Evolutionary conservation across 2,888 invertebrate species (phyloP).

Genomic region (Osedax frankpressi): DNA sequence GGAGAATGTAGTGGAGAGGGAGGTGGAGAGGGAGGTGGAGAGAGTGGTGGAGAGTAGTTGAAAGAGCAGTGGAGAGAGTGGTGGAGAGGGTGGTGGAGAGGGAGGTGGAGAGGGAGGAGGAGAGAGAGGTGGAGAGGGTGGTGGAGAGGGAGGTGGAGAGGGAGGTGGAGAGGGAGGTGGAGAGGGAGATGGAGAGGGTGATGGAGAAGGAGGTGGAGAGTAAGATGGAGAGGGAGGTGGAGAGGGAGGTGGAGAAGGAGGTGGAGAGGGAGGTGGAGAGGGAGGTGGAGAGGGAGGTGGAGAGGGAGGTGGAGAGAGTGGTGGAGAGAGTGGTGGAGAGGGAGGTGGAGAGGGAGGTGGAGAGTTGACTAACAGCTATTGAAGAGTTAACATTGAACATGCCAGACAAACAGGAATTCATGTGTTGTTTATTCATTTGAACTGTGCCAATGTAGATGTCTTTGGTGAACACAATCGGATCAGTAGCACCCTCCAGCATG

Average conservation of each 20-base stretch:
- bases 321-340: neutral
- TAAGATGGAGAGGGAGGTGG: neutral
- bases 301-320: neutral
- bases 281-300: neutral
- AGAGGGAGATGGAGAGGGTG: neutral
- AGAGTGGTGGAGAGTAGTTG: neutral
- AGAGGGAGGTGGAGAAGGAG: neutral
- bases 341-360: neutral
- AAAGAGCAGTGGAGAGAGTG: neutral
- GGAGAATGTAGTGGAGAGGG: neutral
- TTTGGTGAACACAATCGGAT: constrained; percentile 25
- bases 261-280: neutral
- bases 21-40: neutral
- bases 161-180: neutral
- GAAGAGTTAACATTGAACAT: constrained; percentile 24
- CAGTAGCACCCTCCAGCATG: constrained; percentile 23
- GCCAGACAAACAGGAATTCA: constrained; percentile 28
- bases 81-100: neutral
- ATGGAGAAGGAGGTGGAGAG: neutral
- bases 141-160: neutral
- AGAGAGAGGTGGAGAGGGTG: neutral
- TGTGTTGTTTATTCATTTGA: constrained; percentile 24
- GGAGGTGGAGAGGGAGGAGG: neutral
- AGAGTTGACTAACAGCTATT: neutral
- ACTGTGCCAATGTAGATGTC: constrained; percentile 29